Percentiles rank a stretch among this genome's conserved stretches.
These are phyloP conservation scores for Asteroscopus sphinx DNA, from an alignment of 2,888 invertebrate genomes.

Conservation along the genomic window DNA sequence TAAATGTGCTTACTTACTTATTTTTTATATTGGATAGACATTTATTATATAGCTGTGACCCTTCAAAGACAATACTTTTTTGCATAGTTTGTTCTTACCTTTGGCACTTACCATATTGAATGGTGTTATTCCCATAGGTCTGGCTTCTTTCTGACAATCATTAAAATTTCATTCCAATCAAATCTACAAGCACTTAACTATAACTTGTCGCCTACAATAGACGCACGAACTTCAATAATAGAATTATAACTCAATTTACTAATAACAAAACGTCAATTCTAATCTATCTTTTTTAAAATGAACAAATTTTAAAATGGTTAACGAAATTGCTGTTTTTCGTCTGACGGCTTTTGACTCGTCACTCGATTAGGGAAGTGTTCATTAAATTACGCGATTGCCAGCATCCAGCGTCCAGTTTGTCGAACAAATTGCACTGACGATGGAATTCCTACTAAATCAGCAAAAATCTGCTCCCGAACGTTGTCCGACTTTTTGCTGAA, in stretches of 20 bases:
- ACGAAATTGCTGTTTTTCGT: constrained; percentile 73
- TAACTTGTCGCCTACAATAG: no score
- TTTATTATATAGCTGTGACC: no score
- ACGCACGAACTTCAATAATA: not conserved
- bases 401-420: constrained; percentile 79
- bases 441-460: constrained; percentile 72
- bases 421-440: constrained; percentile 78
- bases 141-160: no score
- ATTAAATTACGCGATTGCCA: constrained; percentile 86
- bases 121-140: no score
- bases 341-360: constrained; percentile 72
- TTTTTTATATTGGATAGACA: no score
- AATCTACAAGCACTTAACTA: no score
- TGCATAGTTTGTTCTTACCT: no score
- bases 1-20: no score
- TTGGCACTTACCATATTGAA: no score
- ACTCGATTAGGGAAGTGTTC: constrained; percentile 86
- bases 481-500: constrained; percentile 54
- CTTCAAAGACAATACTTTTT: no score
- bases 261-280: constrained; percentile 44
- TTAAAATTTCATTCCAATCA: no score
- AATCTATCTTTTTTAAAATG: constrained; percentile 40
- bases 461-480: constrained; percentile 59
- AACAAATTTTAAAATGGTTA: constrained; percentile 57
- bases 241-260: constrained; percentile 25